Conservation (phyloP, 2,888 invertebrate genomes). For the Scaptomyza flava region DNA sequence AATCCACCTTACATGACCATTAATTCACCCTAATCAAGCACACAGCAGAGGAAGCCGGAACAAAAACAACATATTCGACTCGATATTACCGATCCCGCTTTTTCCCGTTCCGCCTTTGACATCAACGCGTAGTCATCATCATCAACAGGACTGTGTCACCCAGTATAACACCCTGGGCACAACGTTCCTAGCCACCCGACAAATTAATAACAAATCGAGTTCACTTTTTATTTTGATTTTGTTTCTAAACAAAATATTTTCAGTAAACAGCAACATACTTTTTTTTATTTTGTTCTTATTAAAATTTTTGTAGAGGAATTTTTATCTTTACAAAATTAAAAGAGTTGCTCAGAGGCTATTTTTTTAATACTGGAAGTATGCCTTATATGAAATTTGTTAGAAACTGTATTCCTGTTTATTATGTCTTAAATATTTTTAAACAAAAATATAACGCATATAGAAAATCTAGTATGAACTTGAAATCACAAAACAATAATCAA, state of each 20-base stretch:
- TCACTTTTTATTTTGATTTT: not conserved
- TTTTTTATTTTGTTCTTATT: not conserved
- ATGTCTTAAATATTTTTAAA: no score
- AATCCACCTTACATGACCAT: slow-evolving; percentile 84
- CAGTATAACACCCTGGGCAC: slow-evolving; percentile 27
- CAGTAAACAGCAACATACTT: not conserved
- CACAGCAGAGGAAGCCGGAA: slow-evolving; percentile 6
- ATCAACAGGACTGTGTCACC: slow-evolving; percentile 44
- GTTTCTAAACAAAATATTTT: not conserved
- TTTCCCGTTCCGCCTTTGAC: slow-evolving; percentile 59
- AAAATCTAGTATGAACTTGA: no score
- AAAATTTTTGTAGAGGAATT: no score
- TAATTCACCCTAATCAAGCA: slow-evolving; percentile 84
- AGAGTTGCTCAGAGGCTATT: no score
- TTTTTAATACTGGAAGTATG: no score
- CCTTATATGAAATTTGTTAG: no score
- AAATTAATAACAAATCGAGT: slow-evolving; percentile 17
- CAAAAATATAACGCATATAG: no score
- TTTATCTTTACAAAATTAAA: no score
- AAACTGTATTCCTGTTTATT: no score
- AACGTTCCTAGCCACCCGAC: slow-evolving; percentile 39
- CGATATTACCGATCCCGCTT: slow-evolving; percentile 12
- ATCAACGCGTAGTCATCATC: slow-evolving; percentile 70
- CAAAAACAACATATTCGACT: slow-evolving; percentile 15
- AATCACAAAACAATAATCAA: no score